phyloP scores from a whole-genome alignment of 2,113 vertebrate genomes.

The Marmota flaviventris region DNA sequence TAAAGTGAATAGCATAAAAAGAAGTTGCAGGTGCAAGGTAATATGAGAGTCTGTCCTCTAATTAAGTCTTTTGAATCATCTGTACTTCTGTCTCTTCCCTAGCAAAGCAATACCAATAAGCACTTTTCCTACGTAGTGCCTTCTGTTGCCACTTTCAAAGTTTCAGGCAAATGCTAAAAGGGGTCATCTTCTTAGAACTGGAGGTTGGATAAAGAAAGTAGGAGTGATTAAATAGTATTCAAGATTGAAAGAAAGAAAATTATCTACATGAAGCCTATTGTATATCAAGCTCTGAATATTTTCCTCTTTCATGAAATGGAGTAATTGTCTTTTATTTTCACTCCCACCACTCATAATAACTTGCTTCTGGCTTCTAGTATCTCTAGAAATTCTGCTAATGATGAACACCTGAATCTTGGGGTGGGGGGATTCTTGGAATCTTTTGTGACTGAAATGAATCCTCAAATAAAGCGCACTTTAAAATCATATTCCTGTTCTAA shows the following conservation, averaged over 20 bases:
- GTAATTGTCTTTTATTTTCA: conserved; percentile 39
- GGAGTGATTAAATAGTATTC: background rate
- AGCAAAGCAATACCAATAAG: background rate
- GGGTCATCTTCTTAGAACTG: background rate
- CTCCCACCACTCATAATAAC: background rate
- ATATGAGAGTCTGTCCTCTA: background rate
- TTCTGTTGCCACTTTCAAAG: conserved; percentile 8
- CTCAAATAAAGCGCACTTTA: background rate
- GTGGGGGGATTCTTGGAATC: background rate
- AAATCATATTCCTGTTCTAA: background rate
- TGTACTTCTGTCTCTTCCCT: conserved; percentile 53
- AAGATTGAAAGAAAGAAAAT: conserved; percentile 59
- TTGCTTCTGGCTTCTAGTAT: background rate
- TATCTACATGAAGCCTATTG: background rate
- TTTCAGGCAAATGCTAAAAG: conserved; percentile 47
- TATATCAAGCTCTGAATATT: background rate
- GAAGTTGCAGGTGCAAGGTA: conserved; percentile 55
- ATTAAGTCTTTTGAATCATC: conserved; percentile 67
- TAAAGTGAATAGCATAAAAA: conserved; percentile 59
- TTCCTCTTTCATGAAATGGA: conserved; percentile 23
- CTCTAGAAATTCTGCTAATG: background rate
- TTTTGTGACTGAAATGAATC: background rate
- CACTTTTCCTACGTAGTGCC: background rate
- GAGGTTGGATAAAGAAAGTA: background rate
- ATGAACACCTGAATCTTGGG: background rate